Evolutionary conservation across 1,140 invertebrate species (phyloP).

Genomic region (Diorhabda carinulata): DNA sequence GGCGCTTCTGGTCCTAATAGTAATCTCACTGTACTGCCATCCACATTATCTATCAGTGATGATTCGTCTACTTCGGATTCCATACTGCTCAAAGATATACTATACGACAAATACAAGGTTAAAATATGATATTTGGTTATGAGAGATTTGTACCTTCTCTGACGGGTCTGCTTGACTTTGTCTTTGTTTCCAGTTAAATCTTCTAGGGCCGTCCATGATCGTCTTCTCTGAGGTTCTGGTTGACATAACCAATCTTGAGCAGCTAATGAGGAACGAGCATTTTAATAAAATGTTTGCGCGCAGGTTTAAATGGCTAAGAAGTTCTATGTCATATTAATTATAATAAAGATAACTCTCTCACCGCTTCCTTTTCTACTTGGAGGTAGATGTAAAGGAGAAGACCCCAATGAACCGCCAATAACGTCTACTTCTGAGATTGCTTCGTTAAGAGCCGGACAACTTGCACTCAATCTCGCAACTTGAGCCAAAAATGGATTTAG

Average conservation of each 20-base stretch:
- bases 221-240: slow-evolving; percentile 58
- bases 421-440: slow-evolving; percentile 51
- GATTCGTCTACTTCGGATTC: slow-evolving; percentile 66
- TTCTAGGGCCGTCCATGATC: slow-evolving; percentile 80
- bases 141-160: slow-evolving; percentile 50
- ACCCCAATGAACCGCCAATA: slow-evolving; percentile 49
- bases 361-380: slow-evolving; percentile 54
- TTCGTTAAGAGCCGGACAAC: slow-evolving; percentile 69
- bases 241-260: slow-evolving; percentile 51
- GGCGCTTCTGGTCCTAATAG: slow-evolving; percentile 44
- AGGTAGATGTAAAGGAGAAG: slow-evolving; percentile 43
- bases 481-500: slow-evolving; percentile 47
- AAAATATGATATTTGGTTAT: background rate
- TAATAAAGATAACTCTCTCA: slow-evolving; percentile 33
- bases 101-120: slow-evolving; percentile 32
- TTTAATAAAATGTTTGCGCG: background rate
- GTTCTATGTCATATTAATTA: no score
- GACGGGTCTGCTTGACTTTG: slow-evolving; percentile 50
- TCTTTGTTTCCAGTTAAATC: slow-evolving; percentile 51
- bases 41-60: slow-evolving; percentile 51
- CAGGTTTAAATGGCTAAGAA: background rate
- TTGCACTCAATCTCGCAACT: slow-evolving; percentile 62
- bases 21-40: slow-evolving; percentile 51
- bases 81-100: slow-evolving; percentile 69
- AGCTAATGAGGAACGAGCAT: slow-evolving; percentile 36